Conservation (phyloP, 1,140 invertebrate species). For the Penaeus japonicus region DNA sequence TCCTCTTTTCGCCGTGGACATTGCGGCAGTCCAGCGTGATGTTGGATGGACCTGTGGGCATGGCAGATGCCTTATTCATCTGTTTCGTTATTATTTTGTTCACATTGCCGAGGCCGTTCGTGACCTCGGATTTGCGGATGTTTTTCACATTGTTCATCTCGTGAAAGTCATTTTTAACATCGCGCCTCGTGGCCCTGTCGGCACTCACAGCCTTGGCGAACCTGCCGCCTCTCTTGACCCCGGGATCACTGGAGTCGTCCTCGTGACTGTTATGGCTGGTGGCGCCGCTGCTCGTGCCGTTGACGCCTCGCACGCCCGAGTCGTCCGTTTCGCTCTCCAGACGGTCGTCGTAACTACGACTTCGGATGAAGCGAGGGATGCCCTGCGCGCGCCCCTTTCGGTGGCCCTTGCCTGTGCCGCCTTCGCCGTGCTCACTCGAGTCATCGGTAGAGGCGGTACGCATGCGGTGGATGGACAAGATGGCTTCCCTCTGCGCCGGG, state of each 20-base stretch:
- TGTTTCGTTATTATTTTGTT: slow-evolving; percentile 59
- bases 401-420: not conserved
- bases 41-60: slow-evolving; percentile 31
- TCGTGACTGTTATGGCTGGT: slow-evolving; percentile 54
- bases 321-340: slow-evolving; percentile 59
- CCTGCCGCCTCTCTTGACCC: slow-evolving; percentile 41
- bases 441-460: slow-evolving; percentile 29
- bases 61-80: slow-evolving; percentile 16
- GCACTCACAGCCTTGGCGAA: slow-evolving; percentile 37
- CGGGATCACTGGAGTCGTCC: slow-evolving; percentile 51
- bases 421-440: slow-evolving; percentile 39
- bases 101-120: slow-evolving; percentile 57
- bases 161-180: slow-evolving; percentile 9
- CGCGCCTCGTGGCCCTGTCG: not conserved
- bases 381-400: not conserved
- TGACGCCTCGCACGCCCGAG: slow-evolving; percentile 53
- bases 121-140: slow-evolving; percentile 29
- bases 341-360: slow-evolving; percentile 56
- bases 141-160: slow-evolving; percentile 19
- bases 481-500: slow-evolving; percentile 55
- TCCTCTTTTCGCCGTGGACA: slow-evolving; percentile 52
- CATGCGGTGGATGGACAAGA: slow-evolving; percentile 49
- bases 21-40: slow-evolving; percentile 57
- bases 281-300: slow-evolving; percentile 47
- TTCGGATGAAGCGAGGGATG: slow-evolving; percentile 1